These are phyloP conservation scores for Athrips mouffetella DNA, from an alignment of 2,888 invertebrate species.

Conservation along the genomic window DNA sequence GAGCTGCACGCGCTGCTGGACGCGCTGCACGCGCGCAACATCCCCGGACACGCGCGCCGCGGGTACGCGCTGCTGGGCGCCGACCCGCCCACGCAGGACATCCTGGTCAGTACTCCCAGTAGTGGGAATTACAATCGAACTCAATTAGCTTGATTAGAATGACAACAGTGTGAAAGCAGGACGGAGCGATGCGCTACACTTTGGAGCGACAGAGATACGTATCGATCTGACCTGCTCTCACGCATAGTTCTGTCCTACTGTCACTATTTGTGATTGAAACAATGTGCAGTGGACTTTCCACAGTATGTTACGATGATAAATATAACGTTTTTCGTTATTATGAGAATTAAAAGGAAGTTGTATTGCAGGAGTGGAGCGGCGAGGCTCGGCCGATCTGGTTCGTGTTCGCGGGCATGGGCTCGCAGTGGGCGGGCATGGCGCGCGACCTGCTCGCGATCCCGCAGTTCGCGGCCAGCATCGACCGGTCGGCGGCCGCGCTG, in stretches of 20 bases:
- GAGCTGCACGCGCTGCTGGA: conserved; percentile 88
- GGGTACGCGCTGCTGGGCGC: conserved; percentile 86
- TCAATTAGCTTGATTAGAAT: too few species aligned
- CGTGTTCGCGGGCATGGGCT: conserved; percentile 98
- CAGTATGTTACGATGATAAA: too few species aligned
- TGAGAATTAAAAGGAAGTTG: too few species aligned
- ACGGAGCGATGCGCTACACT: too few species aligned
- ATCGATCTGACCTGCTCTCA: too few species aligned
- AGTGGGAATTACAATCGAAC: too few species aligned
- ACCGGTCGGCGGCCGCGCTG: conserved; percentile 86
- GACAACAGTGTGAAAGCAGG: too few species aligned
- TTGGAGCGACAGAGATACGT: too few species aligned
- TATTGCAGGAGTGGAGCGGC: conserved; percentile 60
- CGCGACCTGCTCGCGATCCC: conserved; percentile 90
- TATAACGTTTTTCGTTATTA: too few species aligned
- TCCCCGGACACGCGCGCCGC: conserved; percentile 87
- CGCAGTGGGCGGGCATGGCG: conserved; percentile 98
- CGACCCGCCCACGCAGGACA: conserved; percentile 35
- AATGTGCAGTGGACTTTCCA: too few species aligned
- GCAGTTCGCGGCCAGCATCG: conserved; percentile 87
- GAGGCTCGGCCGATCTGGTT: conserved; percentile 93
- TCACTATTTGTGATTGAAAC: too few species aligned
- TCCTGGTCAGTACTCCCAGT: conserved; percentile 35
- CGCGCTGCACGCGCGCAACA: conserved; percentile 83
- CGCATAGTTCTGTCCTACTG: too few species aligned